Conservation (phyloP, 2,113 vertebrate genomes). For the Cyprinus carpio region DNA sequence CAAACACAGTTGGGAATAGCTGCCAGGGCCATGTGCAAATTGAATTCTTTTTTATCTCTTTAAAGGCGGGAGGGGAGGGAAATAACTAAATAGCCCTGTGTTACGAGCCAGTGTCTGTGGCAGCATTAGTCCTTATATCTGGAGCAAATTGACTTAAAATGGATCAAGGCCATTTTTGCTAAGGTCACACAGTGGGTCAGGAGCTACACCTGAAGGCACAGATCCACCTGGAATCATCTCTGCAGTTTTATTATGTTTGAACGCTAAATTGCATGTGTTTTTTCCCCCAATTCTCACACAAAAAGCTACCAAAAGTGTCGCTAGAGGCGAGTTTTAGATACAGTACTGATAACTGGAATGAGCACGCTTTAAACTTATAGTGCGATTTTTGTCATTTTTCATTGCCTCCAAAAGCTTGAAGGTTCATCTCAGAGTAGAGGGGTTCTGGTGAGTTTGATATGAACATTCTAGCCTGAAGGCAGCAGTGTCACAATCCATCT, state of each 20-base stretch:
- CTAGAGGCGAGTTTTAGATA: neutral
- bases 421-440: constrained; percentile 18
- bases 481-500: constrained; percentile 35
- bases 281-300: neutral
- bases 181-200: neutral
- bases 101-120: constrained; percentile 9
- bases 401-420: neutral
- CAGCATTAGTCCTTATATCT: constrained; percentile 30
- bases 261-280: constrained; percentile 8
- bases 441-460: constrained; percentile 19
- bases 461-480: constrained; percentile 24
- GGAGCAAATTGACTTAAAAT: constrained; percentile 48
- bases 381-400: constrained; percentile 29
- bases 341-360: constrained; percentile 9
- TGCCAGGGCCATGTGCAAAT: constrained; percentile 48
- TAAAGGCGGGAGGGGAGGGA: constrained; percentile 38
- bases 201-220: constrained; percentile 4
- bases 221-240: constrained; percentile 40
- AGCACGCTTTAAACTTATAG: neutral
- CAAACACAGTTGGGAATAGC: constrained; percentile 50
- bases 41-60: constrained; percentile 53
- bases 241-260: constrained; percentile 39
- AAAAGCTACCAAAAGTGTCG: neutral
- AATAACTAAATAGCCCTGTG: constrained; percentile 41
- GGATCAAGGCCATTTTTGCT: constrained; percentile 34